Conservation (phyloP, 2,113 vertebrate species). For the Haemorhous mexicanus region DNA sequence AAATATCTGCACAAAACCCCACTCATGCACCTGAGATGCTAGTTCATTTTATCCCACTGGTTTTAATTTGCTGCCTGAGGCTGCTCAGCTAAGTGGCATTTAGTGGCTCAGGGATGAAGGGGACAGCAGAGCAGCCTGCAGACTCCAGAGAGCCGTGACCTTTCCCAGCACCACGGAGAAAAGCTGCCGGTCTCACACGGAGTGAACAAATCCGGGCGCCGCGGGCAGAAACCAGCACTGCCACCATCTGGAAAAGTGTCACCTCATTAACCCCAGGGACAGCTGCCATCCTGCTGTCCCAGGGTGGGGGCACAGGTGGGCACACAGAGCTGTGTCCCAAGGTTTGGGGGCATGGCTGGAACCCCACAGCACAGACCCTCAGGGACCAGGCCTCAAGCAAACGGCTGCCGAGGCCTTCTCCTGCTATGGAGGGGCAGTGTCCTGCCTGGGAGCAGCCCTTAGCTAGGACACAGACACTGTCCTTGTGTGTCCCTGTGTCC, state of each 20-base stretch:
- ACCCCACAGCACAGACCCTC: no score
- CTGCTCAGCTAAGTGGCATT: neutral
- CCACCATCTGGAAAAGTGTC: neutral
- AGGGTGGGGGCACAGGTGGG: accelerated
- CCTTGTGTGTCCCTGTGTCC: no score
- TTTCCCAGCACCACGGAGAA: neutral
- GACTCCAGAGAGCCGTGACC: conserved; percentile 5
- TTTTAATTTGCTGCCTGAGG: neutral
- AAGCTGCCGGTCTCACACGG: accelerated
- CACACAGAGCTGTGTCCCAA: neutral
- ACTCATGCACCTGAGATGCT: neutral
- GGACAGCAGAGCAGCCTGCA: neutral
- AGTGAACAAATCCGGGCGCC: accelerated
- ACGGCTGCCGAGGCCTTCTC: no score
- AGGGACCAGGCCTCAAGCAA: no score
- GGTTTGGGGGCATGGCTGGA: no score
- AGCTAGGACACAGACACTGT: no score
- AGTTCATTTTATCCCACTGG: neutral
- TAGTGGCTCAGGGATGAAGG: neutral
- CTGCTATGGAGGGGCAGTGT: no score
- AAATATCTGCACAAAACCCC: neutral
- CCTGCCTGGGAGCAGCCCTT: no score
- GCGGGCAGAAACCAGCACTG: neutral
- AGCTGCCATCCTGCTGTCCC: neutral
- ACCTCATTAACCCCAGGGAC: neutral